These are phyloP conservation scores for Sminthurinus aureus DNA, from an alignment of 2,888 invertebrate species.

Conservation along the genomic window DNA sequence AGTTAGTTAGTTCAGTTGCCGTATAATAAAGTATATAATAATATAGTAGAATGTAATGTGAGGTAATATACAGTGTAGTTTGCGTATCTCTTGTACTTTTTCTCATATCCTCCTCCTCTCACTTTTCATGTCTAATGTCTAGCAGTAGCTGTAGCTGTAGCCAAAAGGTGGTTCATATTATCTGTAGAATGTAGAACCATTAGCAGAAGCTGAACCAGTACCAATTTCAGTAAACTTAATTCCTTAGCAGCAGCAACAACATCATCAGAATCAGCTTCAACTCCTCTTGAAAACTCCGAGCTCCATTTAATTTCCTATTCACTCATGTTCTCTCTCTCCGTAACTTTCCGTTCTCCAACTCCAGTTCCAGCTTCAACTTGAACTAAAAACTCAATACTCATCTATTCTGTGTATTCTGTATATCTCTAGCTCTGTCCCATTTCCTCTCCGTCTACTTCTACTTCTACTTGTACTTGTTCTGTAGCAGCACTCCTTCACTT, in stretches of 20 bases:
- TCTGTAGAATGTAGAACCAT: no score
- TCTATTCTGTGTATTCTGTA: background rate
- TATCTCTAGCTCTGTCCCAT: no score
- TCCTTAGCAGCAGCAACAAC: background rate
- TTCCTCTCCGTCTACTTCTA: no score
- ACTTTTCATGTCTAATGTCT: no score
- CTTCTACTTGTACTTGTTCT: no score
- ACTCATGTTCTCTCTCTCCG: background rate
- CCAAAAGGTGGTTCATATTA: no score
- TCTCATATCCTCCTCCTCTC: no score
- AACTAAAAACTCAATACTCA: background rate
- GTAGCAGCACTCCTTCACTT: no score
- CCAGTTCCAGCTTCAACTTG: background rate
- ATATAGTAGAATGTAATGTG: no score
- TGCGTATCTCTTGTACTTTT: background rate
- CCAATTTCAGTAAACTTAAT: background rate
- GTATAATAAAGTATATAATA: no score
- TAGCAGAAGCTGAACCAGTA: no score
- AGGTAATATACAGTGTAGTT: background rate
- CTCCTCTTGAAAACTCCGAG: background rate
- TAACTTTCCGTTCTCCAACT: background rate
- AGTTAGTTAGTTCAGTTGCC: background rate
- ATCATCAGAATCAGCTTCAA: background rate
- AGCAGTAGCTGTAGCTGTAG: no score
- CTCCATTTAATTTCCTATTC: slow-evolving; percentile 2